Evolutionary conservation across 2,113 vertebrate species (phyloP), one percentile per base, ranked within the genome.

Genomic region (Silurus asotus): DNA sequence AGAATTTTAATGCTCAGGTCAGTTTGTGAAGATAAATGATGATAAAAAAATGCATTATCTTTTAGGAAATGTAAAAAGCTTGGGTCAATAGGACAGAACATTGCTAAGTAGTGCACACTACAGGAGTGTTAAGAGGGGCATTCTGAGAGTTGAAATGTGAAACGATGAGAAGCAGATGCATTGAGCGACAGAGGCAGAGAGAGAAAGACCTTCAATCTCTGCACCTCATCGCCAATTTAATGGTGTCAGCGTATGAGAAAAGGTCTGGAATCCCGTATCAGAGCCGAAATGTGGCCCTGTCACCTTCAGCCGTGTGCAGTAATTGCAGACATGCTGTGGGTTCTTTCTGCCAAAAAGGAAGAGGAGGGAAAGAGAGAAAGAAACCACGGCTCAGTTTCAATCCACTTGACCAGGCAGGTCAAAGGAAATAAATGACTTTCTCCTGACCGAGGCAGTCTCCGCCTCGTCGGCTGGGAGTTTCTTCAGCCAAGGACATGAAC

Each of bases 381-480:
- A 93, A 93, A 92, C 91, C 91, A 91, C 91, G 90, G 91, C 94
- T 95, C 93, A 95, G 95, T 94, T 95, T 95, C 95, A 92, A 94
- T 95, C 94, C 94, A 94, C 92, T 96, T 96, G 94, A 96, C 94
- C 92, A 94, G 88, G 90, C 82, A 86, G 93, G 94, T 94, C 93
- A 95, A 92, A 92, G 92, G 94, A 95, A 96, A 97, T 95, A 96
- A 96, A 95, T 95, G 91, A 93, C 92, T 96, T 95, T 93, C 93
- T 91, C 94, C 93, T 92, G 92, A 94, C 93, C 88, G 91, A 90
- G 90, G 90, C 94, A 93, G 93, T 92, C 95, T 93, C 90, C 87
- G 86, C 90, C 94, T 94, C 90, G 89, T 93, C 93, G 91, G 7
- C 92, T 87, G 69, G 90, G 86, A 87, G 88, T 89, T 88, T 78